Evolutionary conservation across 2,888 invertebrate genomes (phyloP), one percentile per base, ranked within the genome.

Genomic region (Sialis lutaria): DNA sequence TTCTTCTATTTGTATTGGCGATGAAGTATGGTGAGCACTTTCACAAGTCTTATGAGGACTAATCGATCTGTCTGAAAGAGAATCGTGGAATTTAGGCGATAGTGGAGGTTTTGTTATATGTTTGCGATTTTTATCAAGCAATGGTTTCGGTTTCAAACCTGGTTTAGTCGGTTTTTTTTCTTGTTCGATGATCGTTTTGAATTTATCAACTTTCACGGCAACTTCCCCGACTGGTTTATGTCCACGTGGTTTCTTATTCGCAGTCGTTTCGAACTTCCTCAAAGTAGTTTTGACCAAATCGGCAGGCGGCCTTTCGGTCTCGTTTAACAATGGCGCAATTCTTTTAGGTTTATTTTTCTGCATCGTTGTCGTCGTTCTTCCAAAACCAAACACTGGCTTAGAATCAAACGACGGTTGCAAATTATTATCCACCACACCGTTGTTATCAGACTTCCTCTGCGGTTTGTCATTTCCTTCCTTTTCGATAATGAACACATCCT

Each of bases 281-380:
- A 89, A 74, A 9, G 88, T 82, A 50, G 87, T 82, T 56, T 85
- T 86, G 50, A 92, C 92, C 53, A 90, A 78, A 68, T 92, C 91
- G 1, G 83, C 82, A 12, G 91, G 90, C 2, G 92, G 92, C 44
- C 88, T 72, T 57, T 89, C 89, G 9, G 77, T 76, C 53, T 82
- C 82, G 55, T 77, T 77, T 56, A 82, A 70, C 42, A 81, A 67
- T 1, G 72, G 79, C 53, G 68, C 72, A 54, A 78, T 72, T 56
- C 74, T 74, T 56, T 80, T 73, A 53, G 75, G 72, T 61, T 68
- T 65, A 55, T 74, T 73, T 63, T 49, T 61, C 61, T 57, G 60
- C 67, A 50, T 58, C 6, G 10, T 35, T 10, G 63, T 30, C 12
- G 22, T 8, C 34, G 33, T 4, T 31, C 22, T 10, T 41, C 31